Conservation (phyloP, 2,113 vertebrate species). For the Oncorhynchus mykiss region DNA sequence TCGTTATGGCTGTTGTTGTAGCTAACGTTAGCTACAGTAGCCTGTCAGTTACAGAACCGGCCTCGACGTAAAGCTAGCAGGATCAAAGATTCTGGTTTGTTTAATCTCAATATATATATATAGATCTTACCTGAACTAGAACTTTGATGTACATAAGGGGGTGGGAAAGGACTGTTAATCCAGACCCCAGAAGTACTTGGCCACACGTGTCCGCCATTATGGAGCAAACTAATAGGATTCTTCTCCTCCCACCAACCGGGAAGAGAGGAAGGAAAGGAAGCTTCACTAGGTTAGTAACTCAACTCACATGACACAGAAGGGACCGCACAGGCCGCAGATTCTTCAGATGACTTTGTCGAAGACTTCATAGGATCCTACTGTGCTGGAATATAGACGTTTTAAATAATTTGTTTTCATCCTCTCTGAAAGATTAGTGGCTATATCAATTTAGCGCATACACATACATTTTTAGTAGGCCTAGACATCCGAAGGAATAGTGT, state of each 20-base stretch:
- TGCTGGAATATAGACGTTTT: no score
- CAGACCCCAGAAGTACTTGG: slow-evolving; percentile 89
- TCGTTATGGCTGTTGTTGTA: background rate
- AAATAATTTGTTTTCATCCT: no score
- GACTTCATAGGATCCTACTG: no score
- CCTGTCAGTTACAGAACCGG: background rate
- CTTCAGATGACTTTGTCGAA: no score
- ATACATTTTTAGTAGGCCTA: no score
- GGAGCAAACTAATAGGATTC: slow-evolving; percentile 23
- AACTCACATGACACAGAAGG: no score
- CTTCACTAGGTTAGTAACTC: no score
- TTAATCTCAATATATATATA: background rate
- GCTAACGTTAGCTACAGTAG: background rate
- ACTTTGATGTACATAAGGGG: slow-evolving; percentile 98
- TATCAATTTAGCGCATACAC: no score
- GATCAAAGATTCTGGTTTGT: background rate
- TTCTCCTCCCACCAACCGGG: background rate
- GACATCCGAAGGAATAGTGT: no score
- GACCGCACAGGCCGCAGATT: no score
- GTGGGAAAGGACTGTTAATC: slow-evolving; percentile 91
- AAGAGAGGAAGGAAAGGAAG: background rate
- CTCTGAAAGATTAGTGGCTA: no score
- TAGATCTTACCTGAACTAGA: slow-evolving; percentile 87
- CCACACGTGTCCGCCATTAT: slow-evolving; percentile 91
- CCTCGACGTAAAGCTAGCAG: no score